Percentiles rank a stretch among this genome's conserved stretches.
Conservation (phyloP, 2,797 vertebrate species). For the Peromyscus eremicus region DNA sequence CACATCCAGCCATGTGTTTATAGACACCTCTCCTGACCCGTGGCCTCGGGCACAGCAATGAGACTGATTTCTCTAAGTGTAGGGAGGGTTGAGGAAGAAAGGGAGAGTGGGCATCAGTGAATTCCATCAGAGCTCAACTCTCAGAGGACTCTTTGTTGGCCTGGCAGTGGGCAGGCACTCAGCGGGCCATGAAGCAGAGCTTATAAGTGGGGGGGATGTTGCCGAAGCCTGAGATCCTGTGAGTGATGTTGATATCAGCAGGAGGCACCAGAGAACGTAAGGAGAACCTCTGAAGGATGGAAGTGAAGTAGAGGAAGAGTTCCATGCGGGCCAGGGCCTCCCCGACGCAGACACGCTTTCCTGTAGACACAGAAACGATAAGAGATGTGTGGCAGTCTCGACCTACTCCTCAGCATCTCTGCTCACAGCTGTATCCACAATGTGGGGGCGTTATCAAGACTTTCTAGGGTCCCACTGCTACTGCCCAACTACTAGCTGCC, state of each 20-base stretch:
- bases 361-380: slow-evolving; percentile 55
- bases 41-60: neutral
- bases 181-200: slow-evolving; percentile 76
- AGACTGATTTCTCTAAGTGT: neutral
- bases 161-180: neutral
- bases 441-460: neutral
- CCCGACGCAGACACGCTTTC: slow-evolving; percentile 82
- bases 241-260: slow-evolving; percentile 74
- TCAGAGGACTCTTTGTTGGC: accelerated
- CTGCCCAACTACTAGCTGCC: neutral
- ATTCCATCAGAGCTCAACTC: neutral
- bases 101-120: accelerated
- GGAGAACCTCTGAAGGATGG: slow-evolving; percentile 83
- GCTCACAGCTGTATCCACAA: neutral
- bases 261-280: slow-evolving; percentile 65
- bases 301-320: slow-evolving; percentile 84
- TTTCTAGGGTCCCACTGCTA: neutral
- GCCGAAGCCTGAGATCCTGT: slow-evolving; percentile 77
- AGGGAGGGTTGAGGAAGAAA: neutral
- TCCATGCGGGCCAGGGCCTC: slow-evolving; percentile 85
- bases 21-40: neutral
- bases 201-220: slow-evolving; percentile 82
- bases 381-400: accelerated
- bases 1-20: neutral
- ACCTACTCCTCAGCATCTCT: neutral